Evolutionary conservation across 2,888 invertebrate genomes (phyloP).

Genomic region (Cantharis rufa): DNA sequence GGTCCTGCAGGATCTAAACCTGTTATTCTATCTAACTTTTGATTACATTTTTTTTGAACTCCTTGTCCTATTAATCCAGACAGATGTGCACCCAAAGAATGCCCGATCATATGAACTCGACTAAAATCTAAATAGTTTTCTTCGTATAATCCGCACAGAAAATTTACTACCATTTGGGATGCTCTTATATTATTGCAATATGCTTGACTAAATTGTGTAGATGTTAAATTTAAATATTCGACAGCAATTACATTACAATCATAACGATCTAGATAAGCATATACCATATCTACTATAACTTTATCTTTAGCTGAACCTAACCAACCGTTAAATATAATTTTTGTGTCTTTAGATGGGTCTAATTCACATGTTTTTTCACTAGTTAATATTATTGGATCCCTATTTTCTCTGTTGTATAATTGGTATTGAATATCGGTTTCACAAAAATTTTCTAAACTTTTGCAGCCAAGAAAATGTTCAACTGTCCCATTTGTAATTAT

Average conservation of each 20-base stretch:
- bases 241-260: background rate
- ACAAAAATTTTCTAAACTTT: background rate
- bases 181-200: background rate
- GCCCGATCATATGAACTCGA: background rate
- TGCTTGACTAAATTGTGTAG: background rate
- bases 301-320: background rate
- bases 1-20: background rate
- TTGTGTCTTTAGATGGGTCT: background rate
- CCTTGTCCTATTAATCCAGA: background rate
- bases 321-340: background rate
- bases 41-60: background rate
- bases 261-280: background rate
- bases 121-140: background rate
- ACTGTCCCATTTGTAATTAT: background rate
- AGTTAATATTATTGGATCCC: background rate
- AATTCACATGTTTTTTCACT: background rate
- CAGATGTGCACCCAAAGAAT: background rate
- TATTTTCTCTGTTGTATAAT: background rate
- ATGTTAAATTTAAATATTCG: background rate
- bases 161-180: background rate
- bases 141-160: background rate
- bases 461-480: background rate
- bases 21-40: background rate
- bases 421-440: background rate
- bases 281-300: background rate